These are phyloP conservation scores for Hylomyscus alleni DNA, from an alignment of 2,797 vertebrate genomes.

Conservation along the genomic window DNA sequence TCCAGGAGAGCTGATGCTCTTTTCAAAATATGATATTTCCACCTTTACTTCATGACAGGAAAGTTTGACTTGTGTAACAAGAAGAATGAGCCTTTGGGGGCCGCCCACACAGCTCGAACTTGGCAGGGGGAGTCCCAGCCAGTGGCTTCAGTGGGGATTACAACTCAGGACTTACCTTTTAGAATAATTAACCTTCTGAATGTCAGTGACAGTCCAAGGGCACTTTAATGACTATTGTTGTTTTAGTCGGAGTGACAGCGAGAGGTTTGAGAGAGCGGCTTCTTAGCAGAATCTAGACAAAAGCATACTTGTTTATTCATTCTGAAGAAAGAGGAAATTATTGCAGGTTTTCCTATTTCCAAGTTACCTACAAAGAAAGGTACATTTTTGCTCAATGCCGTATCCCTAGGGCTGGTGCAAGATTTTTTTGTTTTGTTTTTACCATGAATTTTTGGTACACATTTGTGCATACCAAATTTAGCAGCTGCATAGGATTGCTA, in stretches of 20 bases:
- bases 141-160: conserved; percentile 69
- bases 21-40: conserved; percentile 82
- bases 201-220: conserved; percentile 66
- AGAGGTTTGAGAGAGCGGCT: conserved; percentile 42
- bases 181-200: conserved; percentile 79
- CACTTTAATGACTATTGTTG: conserved; percentile 70
- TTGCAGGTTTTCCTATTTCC: conserved; percentile 30
- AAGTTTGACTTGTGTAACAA: conserved; percentile 78
- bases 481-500: neutral
- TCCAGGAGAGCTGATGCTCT: conserved; percentile 68
- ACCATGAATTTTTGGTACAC: neutral
- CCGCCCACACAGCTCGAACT: conserved; percentile 85
- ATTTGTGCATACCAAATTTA: neutral
- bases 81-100: conserved; percentile 85
- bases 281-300: conserved; percentile 26
- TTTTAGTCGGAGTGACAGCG: conserved; percentile 63
- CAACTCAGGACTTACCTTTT: conserved; percentile 81
- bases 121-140: conserved; percentile 65
- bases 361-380: neutral
- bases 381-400: neutral
- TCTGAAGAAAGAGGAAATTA: conserved; percentile 52
- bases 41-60: conserved; percentile 82
- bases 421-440: neutral
- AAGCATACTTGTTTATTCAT: neutral
- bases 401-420: neutral